A percentile compares a stretch with the other conserved stretches of the same genome.
Conservation (phyloP, 1,140 invertebrate genomes). For the Drosophila kurseongensis region DNA sequence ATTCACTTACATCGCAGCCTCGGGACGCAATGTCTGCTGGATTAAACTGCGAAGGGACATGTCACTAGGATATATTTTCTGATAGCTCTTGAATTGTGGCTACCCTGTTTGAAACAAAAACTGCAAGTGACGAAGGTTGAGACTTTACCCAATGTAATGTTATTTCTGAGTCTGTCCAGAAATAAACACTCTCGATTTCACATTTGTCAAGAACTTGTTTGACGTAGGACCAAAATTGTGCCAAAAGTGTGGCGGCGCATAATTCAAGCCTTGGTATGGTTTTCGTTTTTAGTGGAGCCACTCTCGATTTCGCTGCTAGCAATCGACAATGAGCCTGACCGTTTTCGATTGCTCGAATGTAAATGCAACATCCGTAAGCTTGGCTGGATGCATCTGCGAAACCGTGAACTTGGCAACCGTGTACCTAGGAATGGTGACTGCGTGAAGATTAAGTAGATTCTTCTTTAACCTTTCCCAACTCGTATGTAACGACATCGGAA, state of each 20-base stretch:
- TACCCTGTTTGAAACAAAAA: not conserved
- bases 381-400: not conserved
- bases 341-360: not conserved
- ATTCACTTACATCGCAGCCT: not conserved
- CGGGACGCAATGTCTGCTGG: not conserved
- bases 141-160: not conserved
- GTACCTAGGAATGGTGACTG: not conserved
- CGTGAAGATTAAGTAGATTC: not conserved
- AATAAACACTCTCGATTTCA: not conserved
- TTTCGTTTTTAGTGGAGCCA: no score
- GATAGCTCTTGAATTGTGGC: not conserved
- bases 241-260: not conserved
- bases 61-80: not conserved
- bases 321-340: not conserved
- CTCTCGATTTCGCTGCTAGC: not conserved
- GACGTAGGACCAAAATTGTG: not conserved
- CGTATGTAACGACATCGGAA: not conserved
- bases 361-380: not conserved
- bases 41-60: not conserved
- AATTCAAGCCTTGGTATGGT: no score
- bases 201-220: slow-evolving; percentile 1
- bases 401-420: not conserved
- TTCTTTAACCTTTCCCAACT: no score
- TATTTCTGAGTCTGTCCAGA: not conserved
- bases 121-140: not conserved